Base-by-base conservation (phyloP, 2,797 vertebrate genomes). In the Gallinago solitaria region DNA sequence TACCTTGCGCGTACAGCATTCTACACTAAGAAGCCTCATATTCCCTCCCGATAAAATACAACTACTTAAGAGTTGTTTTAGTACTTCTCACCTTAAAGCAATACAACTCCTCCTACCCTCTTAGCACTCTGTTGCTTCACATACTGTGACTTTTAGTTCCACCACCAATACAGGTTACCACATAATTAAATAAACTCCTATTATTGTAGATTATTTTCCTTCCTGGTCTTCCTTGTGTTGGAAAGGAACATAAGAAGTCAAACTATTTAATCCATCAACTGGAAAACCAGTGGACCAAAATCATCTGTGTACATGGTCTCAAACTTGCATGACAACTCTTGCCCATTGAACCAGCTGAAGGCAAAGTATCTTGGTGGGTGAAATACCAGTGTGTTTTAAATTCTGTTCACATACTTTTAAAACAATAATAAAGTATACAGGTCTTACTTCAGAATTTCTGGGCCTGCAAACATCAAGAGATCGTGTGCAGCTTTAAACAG, bases 401-500 rank as follows among this genome's bases (percentile, higher is more conserved):
- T 27, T 35, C 41, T 45, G 12, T 16, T 32, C 19, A 16, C 13
- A 28, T 30, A 51, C 23, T 82, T 84, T 18, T 48, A 92, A 76
- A 27, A 69, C 4, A 67, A 9, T 17, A 73, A 93, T 54, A 54
- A 90, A 59, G 17, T 45, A 51, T 5, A 37, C 4, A 63, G 19
- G 37, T 75, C 98, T 98, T 97, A 99, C 99, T 98, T 98, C 73
- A 99, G 97, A 96, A 99, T 98, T 97, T 98, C 98, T 0, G 99
- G 99, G 56, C 99, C 99, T 0, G 98, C 90, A 73, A 99, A 99
- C 99, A 99, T 99, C 96, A 99, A 98, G 85, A 99, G 84, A 94
- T 99, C 99, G 11, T 99, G 99, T 50, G 98, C 71, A 92, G 99
- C 96, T 98, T 99, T 99, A 85, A 99, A 99, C 25, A 99, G 71